Percentiles rank a stretch among this genome's conserved stretches.
Conservation (phyloP, 2,797 vertebrate species). For the Phrynocephalus vlangalii region DNA sequence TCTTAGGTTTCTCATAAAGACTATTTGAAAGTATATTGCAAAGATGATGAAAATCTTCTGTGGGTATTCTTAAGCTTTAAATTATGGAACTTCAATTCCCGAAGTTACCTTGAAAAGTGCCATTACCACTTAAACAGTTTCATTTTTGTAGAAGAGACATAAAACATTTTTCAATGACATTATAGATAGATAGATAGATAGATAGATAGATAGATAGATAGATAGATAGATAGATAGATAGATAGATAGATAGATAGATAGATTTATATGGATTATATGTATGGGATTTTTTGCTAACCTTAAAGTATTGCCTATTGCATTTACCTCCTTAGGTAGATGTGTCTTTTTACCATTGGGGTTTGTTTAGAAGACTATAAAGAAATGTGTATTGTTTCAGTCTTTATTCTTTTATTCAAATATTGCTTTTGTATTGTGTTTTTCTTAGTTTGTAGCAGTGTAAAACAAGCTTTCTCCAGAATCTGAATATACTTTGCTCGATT, state of each 20-base stretch:
- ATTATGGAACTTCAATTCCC: not conserved
- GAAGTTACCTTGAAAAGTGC: not conserved
- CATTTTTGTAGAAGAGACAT: not conserved
- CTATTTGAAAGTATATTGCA: not conserved
- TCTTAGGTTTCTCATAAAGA: not conserved
- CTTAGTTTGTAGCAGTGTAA: constrained; percentile 31
- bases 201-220: too few species aligned
- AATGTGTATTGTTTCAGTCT: not conserved
- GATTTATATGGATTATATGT: not conserved
- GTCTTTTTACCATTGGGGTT: not conserved
- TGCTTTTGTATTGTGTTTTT: not conserved
- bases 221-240: too few species aligned
- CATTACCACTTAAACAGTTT: not conserved
- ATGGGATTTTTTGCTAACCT: not conserved
- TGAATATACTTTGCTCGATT: constrained; percentile 1
- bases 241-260: too few species aligned
- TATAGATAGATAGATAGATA: too few species aligned
- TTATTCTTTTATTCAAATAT: not conserved
- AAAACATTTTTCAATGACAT: not conserved
- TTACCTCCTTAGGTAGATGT: not conserved
- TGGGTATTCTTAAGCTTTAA: not conserved
- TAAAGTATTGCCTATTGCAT: not conserved
- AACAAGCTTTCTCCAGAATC: constrained; percentile 44
- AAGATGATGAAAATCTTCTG: not conserved
- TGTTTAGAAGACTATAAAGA: not conserved